phyloP scores from a whole-genome alignment of 2,797 vertebrate species.

The Fistularia tabacaria region DNA sequence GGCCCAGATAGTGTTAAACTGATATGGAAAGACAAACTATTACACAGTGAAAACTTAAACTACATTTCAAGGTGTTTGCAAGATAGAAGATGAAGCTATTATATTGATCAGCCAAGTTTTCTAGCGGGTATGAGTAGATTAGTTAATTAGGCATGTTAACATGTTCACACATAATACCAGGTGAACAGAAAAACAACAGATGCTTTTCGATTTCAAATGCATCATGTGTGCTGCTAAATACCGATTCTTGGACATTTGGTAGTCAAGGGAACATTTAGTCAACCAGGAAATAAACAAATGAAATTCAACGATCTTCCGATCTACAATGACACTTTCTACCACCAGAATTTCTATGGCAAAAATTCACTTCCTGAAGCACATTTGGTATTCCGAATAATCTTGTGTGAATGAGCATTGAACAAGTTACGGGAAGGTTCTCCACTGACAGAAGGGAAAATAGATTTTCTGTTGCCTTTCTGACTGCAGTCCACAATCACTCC shows the following conservation, averaged over 20 bases:
- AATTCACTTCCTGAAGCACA: slow-evolving; percentile 1
- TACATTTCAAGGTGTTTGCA: slow-evolving; percentile 63
- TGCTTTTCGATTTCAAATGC: slow-evolving; percentile 49
- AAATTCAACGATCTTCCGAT: slow-evolving; percentile 1
- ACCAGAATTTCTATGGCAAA: not conserved
- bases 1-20: not conserved
- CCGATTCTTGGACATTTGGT: slow-evolving; percentile 9
- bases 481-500: no score
- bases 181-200: slow-evolving; percentile 28
- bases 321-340: no score
- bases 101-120: slow-evolving; percentile 59
- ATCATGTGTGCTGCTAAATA: slow-evolving; percentile 22
- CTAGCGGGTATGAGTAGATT: slow-evolving; percentile 72
- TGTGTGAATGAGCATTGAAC: not conserved
- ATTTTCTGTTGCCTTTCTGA: no score
- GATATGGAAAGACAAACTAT: not conserved
- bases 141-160: slow-evolving; percentile 75
- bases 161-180: slow-evolving; percentile 43
- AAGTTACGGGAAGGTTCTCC: no score
- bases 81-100: slow-evolving; percentile 50
- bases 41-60: slow-evolving; percentile 30
- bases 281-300: slow-evolving; percentile 15
- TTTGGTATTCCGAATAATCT: no score
- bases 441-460: no score
- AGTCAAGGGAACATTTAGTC: slow-evolving; percentile 27